Evolutionary conservation across 1,140 invertebrate genomes (phyloP).

Genomic region (Cyphomyrmex costatus): DNA sequence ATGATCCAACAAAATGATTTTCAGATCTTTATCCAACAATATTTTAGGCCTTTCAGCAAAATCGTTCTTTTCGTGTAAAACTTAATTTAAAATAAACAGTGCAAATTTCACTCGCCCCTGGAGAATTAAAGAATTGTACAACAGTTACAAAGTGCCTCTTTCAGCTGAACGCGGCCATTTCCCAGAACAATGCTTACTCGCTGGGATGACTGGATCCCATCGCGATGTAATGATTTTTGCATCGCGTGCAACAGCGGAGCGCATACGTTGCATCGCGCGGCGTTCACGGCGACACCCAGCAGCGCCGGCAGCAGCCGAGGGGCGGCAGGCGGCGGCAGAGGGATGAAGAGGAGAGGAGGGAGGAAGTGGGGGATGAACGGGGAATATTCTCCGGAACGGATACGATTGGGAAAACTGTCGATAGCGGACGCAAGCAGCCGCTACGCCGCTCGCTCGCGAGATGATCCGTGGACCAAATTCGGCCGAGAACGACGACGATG

Average conservation of each 20-base stretch:
- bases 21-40: no score
- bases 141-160: no score
- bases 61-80: no score
- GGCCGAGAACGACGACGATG: background rate
- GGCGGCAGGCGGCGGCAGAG: background rate
- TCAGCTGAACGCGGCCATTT: no score
- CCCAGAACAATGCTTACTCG: background rate
- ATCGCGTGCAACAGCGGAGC: conserved; percentile 18
- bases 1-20: no score
- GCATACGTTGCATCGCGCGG: conserved; percentile 34
- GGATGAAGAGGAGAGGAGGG: background rate
- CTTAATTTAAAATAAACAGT: no score
- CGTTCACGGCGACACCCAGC: conserved; percentile 56
- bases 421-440: conserved; percentile 40
- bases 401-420: conserved; percentile 67
- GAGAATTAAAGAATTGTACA: no score
- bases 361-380: background rate
- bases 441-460: conserved; percentile 43
- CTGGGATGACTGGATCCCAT: background rate
- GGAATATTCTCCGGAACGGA: conserved; percentile 54
- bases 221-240: conserved; percentile 49
- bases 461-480: conserved; percentile 65
- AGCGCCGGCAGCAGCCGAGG: conserved; percentile 20
- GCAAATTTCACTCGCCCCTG: no score
- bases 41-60: no score